Percentiles rank a stretch among this genome's conserved stretches.
These are phyloP conservation scores for Ladona fulva DNA, from an alignment of 1,140 invertebrate genomes.

Conservation along the genomic window DNA sequence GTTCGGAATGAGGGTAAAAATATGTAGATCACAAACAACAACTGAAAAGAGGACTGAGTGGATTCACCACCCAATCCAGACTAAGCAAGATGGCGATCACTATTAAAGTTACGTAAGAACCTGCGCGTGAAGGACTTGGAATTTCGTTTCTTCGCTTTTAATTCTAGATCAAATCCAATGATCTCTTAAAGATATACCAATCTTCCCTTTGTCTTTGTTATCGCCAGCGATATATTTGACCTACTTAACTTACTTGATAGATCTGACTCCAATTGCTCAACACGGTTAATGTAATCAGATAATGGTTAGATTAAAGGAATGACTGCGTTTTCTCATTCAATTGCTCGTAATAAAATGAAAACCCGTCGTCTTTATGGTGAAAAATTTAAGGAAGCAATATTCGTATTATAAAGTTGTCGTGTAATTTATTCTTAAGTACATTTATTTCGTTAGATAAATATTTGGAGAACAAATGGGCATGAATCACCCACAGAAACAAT, in stretches of 20 bases:
- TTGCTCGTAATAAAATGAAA: too few species aligned
- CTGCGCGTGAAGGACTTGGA: not conserved
- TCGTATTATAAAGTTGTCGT: too few species aligned
- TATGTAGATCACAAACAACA: not conserved
- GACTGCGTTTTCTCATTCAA: too few species aligned
- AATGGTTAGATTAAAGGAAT: too few species aligned
- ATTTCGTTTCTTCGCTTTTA: not conserved
- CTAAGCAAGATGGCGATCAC: not conserved
- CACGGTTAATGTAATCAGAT: too few species aligned
- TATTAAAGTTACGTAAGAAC: slow-evolving; percentile 10
- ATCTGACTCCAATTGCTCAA: too few species aligned
- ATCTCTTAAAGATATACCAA: not conserved
- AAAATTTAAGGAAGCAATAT: too few species aligned
- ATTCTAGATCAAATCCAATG: not conserved
- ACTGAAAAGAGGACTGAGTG: not conserved
- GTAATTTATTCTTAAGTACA: too few species aligned
- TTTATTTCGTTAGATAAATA: too few species aligned
- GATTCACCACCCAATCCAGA: slow-evolving; percentile 7
- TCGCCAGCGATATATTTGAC: not conserved
- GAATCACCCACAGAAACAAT: too few species aligned
- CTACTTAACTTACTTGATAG: not conserved
- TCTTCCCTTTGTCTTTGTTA: not conserved
- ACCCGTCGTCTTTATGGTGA: too few species aligned
- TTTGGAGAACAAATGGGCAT: too few species aligned
- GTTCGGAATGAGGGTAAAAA: not conserved